A percentile compares a stretch with the other conserved stretches of the same genome.
Conservation (phyloP, 2,888 invertebrate genomes). For the Ceriagrion tenellum region DNA sequence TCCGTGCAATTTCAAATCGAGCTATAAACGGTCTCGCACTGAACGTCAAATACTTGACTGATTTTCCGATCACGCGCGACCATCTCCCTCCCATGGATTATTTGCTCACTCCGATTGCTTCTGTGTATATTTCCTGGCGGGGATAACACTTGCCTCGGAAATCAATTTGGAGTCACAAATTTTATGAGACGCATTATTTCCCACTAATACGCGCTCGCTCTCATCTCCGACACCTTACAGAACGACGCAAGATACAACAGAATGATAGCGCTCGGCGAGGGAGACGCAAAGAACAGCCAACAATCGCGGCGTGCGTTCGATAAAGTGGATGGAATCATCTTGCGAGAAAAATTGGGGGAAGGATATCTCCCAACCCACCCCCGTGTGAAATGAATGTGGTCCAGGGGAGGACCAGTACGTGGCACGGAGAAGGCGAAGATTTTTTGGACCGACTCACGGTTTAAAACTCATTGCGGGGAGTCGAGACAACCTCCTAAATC, state of each 20-base stretch:
- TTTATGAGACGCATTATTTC: conserved; percentile 19
- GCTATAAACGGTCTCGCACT: neutral
- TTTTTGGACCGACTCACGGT: neutral
- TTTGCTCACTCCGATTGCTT: neutral
- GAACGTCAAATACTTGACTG: neutral
- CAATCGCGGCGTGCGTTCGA: neutral
- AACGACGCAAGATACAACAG: neutral
- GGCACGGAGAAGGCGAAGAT: neutral
- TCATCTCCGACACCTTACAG: neutral
- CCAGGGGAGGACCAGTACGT: neutral
- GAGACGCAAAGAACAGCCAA: neutral
- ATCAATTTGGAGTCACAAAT: neutral
- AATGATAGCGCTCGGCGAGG: neutral
- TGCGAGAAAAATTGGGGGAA: neutral
- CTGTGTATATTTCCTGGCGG: neutral
- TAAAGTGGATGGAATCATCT: neutral
- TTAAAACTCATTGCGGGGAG: neutral
- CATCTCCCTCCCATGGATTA: neutral
- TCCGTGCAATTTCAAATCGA: neutral
- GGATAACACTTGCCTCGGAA: neutral
- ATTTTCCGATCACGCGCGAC: neutral
- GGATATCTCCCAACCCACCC: neutral
- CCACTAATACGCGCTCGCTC: neutral
- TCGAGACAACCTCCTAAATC: neutral
- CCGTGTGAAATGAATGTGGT: neutral